Conservation (phyloP, 1,140 invertebrate genomes). For the Formica exsecta region DNA sequence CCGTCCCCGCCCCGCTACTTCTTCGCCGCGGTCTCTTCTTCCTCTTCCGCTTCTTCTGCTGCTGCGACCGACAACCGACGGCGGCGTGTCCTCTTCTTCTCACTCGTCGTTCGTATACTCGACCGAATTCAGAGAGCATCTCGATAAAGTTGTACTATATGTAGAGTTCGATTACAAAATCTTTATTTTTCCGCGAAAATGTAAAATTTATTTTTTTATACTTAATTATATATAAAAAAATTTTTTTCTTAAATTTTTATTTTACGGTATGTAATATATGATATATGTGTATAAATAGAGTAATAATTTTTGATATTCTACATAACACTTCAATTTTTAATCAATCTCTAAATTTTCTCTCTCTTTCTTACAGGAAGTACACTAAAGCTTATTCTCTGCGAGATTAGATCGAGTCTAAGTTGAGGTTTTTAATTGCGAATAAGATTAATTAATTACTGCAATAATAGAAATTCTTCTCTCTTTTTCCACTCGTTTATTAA, state of each 20-base stretch:
- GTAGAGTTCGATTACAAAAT: background rate
- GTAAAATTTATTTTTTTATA: background rate
- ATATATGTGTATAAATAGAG: background rate
- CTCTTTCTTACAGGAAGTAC: background rate
- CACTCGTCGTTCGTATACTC: constrained; percentile 15
- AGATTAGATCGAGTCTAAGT: background rate
- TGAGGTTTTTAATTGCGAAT: constrained; percentile 10
- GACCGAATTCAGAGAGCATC: constrained; percentile 33
- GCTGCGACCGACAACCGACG: constrained; percentile 47
- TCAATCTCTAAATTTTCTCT: background rate
- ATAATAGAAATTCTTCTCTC: constrained; percentile 25
- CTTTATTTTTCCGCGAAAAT: background rate
- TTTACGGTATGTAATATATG: background rate
- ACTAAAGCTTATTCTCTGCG: background rate
- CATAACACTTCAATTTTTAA: background rate
- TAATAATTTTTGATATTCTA: background rate
- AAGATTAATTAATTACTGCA: constrained; percentile 19
- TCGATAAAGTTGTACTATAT: constrained; percentile 28
- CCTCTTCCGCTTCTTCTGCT: constrained; percentile 50
- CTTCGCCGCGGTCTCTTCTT: constrained; percentile 37
- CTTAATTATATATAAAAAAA: too few relatives aligned
- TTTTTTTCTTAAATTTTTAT: background rate
- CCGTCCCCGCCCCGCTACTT: constrained; percentile 57
- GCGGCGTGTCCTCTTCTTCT: constrained; percentile 35
- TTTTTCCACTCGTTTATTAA: constrained; percentile 30